Conservation (phyloP, 1,140 invertebrate genomes). For the Eufriesea mexicana region DNA sequence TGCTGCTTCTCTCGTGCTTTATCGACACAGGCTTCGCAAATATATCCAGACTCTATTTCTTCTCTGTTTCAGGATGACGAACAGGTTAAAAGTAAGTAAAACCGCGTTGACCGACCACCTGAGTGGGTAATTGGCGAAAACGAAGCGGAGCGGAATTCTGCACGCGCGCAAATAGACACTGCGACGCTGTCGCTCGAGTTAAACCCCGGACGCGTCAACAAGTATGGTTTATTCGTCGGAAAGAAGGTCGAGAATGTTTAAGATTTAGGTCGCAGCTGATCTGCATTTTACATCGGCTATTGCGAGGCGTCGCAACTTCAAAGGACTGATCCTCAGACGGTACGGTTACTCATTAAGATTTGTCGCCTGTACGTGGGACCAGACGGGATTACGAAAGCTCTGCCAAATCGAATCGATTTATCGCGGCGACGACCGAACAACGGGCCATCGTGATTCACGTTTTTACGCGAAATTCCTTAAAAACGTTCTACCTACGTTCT, state of each 20-base stretch:
- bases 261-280: slow-evolving; percentile 14
- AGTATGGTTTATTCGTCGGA: slow-evolving; percentile 10
- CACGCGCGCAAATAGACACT: slow-evolving; percentile 18
- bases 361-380: background rate
- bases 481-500: background rate
- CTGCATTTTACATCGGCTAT: background rate
- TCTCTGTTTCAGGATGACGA: slow-evolving; percentile 85
- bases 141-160: background rate
- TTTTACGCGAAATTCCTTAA: background rate
- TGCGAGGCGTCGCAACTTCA: background rate
- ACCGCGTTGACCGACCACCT: background rate
- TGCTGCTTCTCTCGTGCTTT: too few species aligned
- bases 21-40: background rate
- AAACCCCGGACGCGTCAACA: slow-evolving; percentile 7
- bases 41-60: background rate
- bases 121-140: background rate
- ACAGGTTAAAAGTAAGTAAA: slow-evolving; percentile 85
- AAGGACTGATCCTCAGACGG: background rate
- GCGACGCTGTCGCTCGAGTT: background rate
- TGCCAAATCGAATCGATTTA: slow-evolving; percentile 11
- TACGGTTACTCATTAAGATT: slow-evolving; percentile 26
- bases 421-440: background rate
- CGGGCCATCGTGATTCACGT: background rate
- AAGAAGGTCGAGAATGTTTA: slow-evolving; percentile 2
- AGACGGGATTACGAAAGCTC: background rate